Conservation (phyloP, 2,888 invertebrate species). For the Drosophila meridiana region DNA sequence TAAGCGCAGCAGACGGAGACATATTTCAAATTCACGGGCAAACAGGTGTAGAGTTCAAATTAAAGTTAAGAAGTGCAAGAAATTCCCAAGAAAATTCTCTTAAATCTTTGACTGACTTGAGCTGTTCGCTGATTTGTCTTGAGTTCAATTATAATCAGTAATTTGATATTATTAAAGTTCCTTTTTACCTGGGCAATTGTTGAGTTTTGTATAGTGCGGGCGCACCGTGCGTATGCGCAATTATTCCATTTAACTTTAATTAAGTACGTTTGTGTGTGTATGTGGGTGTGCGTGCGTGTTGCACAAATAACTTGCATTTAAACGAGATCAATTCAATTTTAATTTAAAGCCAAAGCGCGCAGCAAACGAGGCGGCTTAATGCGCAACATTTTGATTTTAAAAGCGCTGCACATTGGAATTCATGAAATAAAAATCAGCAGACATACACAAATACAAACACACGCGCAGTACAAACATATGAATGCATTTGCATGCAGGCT, state of each 20-base stretch:
- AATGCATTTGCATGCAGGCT: conserved; percentile 51
- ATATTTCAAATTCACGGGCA: conserved; percentile 43
- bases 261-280: conserved; percentile 26
- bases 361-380: conserved; percentile 74
- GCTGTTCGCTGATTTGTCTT: not conserved
- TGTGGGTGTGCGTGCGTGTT: conserved; percentile 3
- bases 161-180: not conserved
- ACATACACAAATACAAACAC: conserved; percentile 29
- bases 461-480: conserved; percentile 18
- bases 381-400: conserved; percentile 76
- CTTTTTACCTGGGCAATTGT: conserved; percentile 1
- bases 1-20: conserved; percentile 27
- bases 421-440: conserved; percentile 72
- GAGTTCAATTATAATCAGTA: not conserved
- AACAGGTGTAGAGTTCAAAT: conserved; percentile 8
- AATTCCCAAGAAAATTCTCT: not conserved
- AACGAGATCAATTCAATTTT: conserved; percentile 71
- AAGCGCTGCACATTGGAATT: conserved; percentile 67
- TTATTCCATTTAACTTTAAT: conserved; percentile 63
- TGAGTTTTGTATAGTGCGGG: conserved; percentile 3
- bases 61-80: not conserved
- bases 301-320: conserved; percentile 70
- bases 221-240: conserved; percentile 56
- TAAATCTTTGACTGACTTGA: not conserved
- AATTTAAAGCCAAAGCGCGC: conserved; percentile 71